Evolutionary conservation across 1,140 invertebrate genomes (phyloP).

Genomic region (Drosophila miranda): DNA sequence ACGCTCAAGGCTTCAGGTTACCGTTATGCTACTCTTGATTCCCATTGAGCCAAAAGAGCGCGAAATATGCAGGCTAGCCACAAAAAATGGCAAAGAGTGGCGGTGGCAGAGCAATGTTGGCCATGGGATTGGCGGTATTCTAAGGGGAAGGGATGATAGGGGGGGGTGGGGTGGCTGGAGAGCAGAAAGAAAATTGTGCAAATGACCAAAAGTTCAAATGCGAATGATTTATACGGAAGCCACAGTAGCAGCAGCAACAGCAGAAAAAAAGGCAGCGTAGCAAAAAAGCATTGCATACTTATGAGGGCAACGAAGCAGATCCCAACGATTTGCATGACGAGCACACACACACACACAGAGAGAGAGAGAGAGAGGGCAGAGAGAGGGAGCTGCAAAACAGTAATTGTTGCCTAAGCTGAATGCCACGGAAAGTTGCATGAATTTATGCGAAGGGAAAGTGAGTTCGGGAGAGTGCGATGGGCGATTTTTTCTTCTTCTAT

Average conservation of each 20-base stretch:
- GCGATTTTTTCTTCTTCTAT: too few relatives aligned
- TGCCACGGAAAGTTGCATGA: slow-evolving; percentile 16
- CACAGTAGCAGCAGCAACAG: neutral
- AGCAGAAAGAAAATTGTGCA: slow-evolving; percentile 48
- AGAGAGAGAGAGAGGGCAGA: neutral
- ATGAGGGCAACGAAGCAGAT: slow-evolving; percentile 24
- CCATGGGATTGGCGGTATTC: neutral
- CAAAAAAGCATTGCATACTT: slow-evolving; percentile 45
- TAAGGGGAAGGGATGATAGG: neutral
- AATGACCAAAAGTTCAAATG: slow-evolving; percentile 64
- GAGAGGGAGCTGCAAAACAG: slow-evolving; percentile 1
- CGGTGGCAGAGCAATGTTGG: too few relatives aligned
- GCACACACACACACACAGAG: slow-evolving; percentile 16
- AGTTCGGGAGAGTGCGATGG: too few relatives aligned
- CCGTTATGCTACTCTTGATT: slow-evolving; percentile 43
- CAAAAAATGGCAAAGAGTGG: slow-evolving; percentile 7
- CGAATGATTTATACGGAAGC: slow-evolving; percentile 56
- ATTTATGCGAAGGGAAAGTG: slow-evolving; percentile 6
- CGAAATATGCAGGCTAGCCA: slow-evolving; percentile 48
- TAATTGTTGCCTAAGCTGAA: slow-evolving; percentile 24
- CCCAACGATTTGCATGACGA: slow-evolving; percentile 37
- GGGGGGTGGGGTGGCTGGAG: neutral
- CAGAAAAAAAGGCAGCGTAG: slow-evolving; percentile 9
- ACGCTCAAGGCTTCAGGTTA: slow-evolving; percentile 50
- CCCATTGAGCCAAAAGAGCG: slow-evolving; percentile 60